These are phyloP conservation scores for Burhinus oedicnemus DNA, from an alignment of 2,113 vertebrate genomes.

Conservation along the genomic window DNA sequence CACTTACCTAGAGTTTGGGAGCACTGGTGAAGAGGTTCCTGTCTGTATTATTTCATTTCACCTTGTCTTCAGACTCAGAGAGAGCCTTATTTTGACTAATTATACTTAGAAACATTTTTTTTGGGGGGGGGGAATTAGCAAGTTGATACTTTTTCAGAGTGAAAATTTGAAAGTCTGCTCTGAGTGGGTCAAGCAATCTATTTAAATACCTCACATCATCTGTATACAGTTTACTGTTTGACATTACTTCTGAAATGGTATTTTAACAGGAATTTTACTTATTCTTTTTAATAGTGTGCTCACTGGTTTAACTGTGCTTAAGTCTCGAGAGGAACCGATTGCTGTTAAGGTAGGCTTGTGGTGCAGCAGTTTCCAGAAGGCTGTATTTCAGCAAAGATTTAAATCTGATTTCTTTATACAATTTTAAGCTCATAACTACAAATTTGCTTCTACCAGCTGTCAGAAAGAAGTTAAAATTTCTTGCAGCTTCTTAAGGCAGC, in stretches of 20 bases:
- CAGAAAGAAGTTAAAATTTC: neutral
- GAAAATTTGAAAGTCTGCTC: neutral
- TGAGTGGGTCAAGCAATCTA: neutral
- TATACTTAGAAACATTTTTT: neutral
- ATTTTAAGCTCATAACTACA: neutral
- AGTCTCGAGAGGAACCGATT: neutral
- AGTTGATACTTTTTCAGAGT: neutral
- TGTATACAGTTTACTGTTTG: neutral
- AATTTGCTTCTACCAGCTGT: neutral
- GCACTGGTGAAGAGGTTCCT: neutral
- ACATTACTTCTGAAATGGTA: neutral
- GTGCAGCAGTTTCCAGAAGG: neutral
- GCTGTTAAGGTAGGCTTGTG: neutral
- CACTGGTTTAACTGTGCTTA: fast-evolving
- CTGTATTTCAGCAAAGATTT: neutral
- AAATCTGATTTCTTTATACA: neutral
- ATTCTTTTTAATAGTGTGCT: neutral
- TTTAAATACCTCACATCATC: neutral
- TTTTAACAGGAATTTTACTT: neutral
- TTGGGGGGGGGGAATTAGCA: neutral
- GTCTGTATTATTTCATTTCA: neutral
- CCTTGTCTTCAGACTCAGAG: neutral
- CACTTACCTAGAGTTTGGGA: neutral
- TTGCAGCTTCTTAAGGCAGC: neutral
- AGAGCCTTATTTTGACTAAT: neutral